phyloP scores from a whole-genome alignment of 2,113 vertebrate genomes.

The Tricholaema leucomelas region DNA sequence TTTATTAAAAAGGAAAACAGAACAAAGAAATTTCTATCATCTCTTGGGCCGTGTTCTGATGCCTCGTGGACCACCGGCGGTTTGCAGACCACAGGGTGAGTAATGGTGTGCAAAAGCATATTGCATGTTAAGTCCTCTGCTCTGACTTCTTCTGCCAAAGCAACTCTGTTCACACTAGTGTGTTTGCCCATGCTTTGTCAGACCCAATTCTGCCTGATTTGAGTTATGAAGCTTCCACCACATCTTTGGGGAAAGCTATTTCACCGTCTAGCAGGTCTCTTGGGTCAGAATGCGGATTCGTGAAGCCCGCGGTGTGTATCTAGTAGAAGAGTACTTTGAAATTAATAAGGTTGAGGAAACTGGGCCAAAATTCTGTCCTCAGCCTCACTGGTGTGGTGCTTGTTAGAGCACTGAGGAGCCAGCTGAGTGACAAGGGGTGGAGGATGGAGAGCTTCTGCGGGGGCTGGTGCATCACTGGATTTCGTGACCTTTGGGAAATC shows the following conservation, averaged over 20 bases:
- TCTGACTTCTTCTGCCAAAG: not conserved
- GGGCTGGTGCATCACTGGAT: not conserved
- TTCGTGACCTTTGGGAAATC: not conserved
- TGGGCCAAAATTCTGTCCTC: constrained; percentile 56
- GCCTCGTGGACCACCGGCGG: constrained; percentile 33
- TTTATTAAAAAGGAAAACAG: not conserved
- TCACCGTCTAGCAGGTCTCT: constrained; percentile 27
- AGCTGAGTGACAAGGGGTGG: not conserved
- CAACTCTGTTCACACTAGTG: not conserved
- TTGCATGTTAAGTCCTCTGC: not conserved
- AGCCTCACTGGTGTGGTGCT: not conserved
- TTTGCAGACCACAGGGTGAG: constrained; percentile 48
- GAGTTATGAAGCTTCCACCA: constrained; percentile 27
- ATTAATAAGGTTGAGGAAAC: constrained; percentile 31
- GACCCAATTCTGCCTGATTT: not conserved
- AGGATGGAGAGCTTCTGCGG: not conserved
- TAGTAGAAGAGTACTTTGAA: constrained; percentile 49
- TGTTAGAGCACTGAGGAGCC: not conserved
- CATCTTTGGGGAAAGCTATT: constrained; percentile 39
- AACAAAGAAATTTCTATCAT: not conserved
- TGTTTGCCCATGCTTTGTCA: constrained; percentile 1
- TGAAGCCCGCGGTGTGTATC: not conserved
- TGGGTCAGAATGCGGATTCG: not conserved
- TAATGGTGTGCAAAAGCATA: not conserved
- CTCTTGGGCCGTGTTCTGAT: not conserved